Evolutionary conservation across 2,888 invertebrate species (phyloP), one percentile per base, ranked within the genome.

Genomic region (Drosophila falleni): DNA sequence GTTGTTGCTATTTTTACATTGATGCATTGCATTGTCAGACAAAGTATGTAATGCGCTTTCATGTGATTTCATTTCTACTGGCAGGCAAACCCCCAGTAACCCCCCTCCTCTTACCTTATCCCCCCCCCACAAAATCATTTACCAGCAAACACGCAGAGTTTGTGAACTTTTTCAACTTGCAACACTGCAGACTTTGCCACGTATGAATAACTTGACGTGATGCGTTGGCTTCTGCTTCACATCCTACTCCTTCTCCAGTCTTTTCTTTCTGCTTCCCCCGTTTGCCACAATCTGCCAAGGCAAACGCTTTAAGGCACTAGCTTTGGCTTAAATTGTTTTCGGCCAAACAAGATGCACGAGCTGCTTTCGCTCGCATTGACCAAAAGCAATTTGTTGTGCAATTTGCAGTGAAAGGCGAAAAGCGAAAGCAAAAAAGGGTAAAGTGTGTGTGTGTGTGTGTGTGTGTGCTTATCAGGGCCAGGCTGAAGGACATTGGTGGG

Each of bases 321-420:
- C 62, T 64, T 35, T 55, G 51, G 49, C 63, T 78, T 71, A 61
- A 66, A 71, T 71, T 64, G 59, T 70, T 62, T 67, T 41, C 51
- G 44, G 70, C 44, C 47, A 62, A 71, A 64, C 64, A 74, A 74
- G 74, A 65, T 78, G 72, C 70, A 74, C 65, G 77, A 71, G 80
- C 55, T 71, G 74, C 64, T 71, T 49, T 62, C 63, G 67, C 72
- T 60, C 50, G 74, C 72, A 78, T 84, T 81, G 83, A 74, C 81
- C 83, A 79, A 79, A 79, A 85, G 82, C 81, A 83, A 85, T 83
- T 83, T 82, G 85, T 80, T 85, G 82, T 76, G 72, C 82, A 83
- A 82, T 83, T 84, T 83, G 82, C 70, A 70, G 71, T 64, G 71
- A 81, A 81, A 55, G 42, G 59, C 29, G 29, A 61, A 56, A 67